Conservation (phyloP, 2,888 invertebrate species). For the Polymixis flavicincta region DNA sequence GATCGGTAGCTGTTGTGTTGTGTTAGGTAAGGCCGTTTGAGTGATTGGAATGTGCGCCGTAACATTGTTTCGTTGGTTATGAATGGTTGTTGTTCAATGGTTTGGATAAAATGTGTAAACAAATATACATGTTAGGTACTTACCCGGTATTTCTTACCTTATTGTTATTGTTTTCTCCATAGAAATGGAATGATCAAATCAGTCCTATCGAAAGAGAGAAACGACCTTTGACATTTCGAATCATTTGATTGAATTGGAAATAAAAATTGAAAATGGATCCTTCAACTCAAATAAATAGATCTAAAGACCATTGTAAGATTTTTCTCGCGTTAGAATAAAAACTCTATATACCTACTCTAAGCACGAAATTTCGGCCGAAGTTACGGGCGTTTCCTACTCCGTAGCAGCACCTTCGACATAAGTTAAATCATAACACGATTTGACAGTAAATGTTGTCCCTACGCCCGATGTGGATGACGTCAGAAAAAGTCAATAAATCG, state of each 20-base stretch:
- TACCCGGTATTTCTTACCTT: no score
- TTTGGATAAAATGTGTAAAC: background rate
- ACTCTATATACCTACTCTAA: no score
- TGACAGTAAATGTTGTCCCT: no score
- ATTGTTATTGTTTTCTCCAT: background rate
- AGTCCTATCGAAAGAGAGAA: background rate
- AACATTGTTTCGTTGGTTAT: background rate
- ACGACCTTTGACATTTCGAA: background rate
- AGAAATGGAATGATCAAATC: background rate
- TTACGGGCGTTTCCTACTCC: no score
- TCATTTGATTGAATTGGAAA: background rate
- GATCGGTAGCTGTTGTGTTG: constrained; percentile 4
- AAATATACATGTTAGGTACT: background rate
- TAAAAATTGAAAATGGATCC: background rate
- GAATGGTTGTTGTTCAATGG: background rate
- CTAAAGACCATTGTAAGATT: background rate
- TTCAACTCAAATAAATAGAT: background rate
- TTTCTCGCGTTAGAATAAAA: background rate
- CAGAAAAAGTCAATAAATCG: no score
- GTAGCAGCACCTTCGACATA: no score
- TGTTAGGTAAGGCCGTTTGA: constrained; percentile 25
- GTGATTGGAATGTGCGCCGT: constrained; percentile 15
- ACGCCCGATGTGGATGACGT: no score
- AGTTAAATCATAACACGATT: no score
- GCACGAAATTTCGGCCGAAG: no score